These are phyloP conservation scores for Cheilinus undulatus DNA, from an alignment of 2,113 vertebrate genomes.

Conservation along the genomic window DNA sequence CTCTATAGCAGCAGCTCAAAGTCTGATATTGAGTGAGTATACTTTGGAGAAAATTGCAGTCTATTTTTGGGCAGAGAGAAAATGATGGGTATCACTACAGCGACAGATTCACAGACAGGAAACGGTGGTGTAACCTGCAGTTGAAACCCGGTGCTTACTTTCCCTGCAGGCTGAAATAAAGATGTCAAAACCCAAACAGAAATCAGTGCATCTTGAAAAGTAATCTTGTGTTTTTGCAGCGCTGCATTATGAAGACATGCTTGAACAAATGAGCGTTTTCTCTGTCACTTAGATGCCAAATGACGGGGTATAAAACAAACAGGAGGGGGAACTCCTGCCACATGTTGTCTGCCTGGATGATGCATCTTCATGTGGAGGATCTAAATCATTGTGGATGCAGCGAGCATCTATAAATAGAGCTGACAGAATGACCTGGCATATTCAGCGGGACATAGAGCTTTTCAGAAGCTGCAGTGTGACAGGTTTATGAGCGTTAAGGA, in stretches of 20 bases:
- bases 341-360: slow-evolving; percentile 11
- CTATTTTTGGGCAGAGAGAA: too few species aligned
- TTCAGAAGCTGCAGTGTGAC: slow-evolving; percentile 5
- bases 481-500: slow-evolving; percentile 3
- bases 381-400: slow-evolving; percentile 7
- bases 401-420: not conserved
- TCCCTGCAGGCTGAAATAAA: not conserved
- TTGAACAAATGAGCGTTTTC: slow-evolving; percentile 13
- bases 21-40: not conserved
- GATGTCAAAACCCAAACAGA: not conserved
- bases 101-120: not conserved
- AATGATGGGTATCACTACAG: too few species aligned
- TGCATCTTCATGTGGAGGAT: slow-evolving; percentile 22
- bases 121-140: not conserved
- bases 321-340: slow-evolving; percentile 25
- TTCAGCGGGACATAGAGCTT: not conserved
- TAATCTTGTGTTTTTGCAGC: slow-evolving; percentile 1
- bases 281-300: slow-evolving; percentile 6
- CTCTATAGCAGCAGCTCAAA: not conserved
- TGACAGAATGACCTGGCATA: slow-evolving; percentile 5
- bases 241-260: slow-evolving; percentile 4
- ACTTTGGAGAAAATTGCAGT: not conserved
- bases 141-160: not conserved
- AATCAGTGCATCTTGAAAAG: slow-evolving; percentile 14
- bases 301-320: slow-evolving; percentile 44